phyloP scores from a whole-genome alignment of 2,113 vertebrate species.

The Choloepus hoffmanni region DNA sequence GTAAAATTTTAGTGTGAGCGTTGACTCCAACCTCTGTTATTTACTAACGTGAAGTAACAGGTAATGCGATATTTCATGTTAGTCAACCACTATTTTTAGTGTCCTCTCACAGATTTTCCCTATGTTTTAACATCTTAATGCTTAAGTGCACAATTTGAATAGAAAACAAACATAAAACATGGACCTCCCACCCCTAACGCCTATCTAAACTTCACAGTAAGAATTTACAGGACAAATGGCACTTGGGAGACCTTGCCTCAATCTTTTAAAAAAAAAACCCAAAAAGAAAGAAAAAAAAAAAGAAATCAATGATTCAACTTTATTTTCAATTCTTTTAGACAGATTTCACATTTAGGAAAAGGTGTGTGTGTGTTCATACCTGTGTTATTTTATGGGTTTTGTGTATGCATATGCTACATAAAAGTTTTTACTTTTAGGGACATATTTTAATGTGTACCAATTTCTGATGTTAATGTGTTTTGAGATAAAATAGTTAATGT shows the following conservation, averaged over 20 bases:
- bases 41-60: neutral
- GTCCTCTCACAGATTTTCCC: neutral
- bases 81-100: neutral
- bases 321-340: neutral
- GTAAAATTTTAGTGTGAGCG: neutral
- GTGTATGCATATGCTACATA: neutral
- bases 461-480: constrained; percentile 19
- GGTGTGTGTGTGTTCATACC: neutral
- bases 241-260: neutral
- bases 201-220: neutral
- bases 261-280: neutral
- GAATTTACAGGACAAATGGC: neutral
- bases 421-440: constrained; percentile 3
- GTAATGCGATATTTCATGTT: neutral
- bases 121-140: neutral
- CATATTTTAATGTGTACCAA: neutral
- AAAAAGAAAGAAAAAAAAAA: neutral
- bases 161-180: neutral
- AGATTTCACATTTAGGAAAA: neutral
- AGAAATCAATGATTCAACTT: neutral
- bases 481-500: constrained; percentile 13
- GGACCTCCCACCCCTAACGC: neutral
- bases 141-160: neutral
- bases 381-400: neutral
- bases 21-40: neutral